Conservation (phyloP, 2,797 vertebrate genomes). For the Cynopterus sphinx region DNA sequence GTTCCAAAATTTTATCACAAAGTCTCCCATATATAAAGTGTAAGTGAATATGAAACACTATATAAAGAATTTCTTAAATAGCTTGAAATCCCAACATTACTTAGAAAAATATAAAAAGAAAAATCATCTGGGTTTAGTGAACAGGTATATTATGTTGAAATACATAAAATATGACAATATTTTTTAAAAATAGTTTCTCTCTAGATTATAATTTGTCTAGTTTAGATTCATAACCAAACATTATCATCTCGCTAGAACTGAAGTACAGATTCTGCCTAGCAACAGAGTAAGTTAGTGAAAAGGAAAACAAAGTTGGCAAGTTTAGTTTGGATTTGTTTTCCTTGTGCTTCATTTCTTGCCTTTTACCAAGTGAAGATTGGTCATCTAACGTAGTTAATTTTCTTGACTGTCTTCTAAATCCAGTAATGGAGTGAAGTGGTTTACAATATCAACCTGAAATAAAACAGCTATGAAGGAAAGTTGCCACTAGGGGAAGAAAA, state of each 20-base stretch:
- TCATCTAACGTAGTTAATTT: background rate
- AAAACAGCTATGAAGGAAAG: background rate
- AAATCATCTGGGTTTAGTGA: background rate
- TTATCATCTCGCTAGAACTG: conserved; percentile 12
- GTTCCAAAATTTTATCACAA: conserved; percentile 12
- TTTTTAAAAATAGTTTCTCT: conserved; percentile 67
- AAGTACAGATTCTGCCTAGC: conserved; percentile 55
- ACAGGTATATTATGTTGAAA: background rate
- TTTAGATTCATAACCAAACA: conserved; percentile 33
- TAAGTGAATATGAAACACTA: background rate
- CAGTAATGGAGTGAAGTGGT: background rate
- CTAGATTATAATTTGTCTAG: conserved; percentile 62
- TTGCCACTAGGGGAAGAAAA: background rate
- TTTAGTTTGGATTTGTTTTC: conserved; percentile 13
- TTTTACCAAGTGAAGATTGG: background rate
- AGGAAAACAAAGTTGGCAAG: conserved; percentile 23
- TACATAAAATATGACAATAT: conserved; percentile 55
- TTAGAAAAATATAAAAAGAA: conserved; percentile 30
- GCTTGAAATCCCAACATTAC: background rate
- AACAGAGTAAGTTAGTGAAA: conserved; percentile 34
- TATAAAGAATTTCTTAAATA: conserved; percentile 23
- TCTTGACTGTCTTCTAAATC: background rate
- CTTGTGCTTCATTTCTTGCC: background rate
- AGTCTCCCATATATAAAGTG: background rate
- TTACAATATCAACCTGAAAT: background rate